Percentiles rank a stretch among this genome's conserved stretches.
Evolutionary conservation across 2,113 vertebrate species (phyloP).

Genomic region (Brienomyrus brachyistius): DNA sequence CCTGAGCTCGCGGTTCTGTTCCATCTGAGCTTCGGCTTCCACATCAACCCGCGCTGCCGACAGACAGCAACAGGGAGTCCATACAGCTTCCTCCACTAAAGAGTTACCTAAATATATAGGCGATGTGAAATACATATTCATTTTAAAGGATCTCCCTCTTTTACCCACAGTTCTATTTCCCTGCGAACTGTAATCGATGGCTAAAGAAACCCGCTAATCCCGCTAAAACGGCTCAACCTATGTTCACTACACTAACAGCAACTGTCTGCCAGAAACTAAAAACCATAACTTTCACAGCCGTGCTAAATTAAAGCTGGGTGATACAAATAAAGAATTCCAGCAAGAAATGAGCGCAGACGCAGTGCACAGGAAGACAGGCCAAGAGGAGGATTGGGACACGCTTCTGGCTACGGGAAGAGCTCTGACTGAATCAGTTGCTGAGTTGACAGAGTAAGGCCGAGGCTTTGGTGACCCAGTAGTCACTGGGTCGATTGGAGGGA

Average conservation of each 20-base stretch:
- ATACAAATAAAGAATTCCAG: background rate
- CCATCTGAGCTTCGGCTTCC: background rate
- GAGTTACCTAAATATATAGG: background rate
- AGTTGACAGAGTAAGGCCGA: conserved; percentile 66
- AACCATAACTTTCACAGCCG: background rate
- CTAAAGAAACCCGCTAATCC: too few relatives aligned
- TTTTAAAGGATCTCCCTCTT: background rate
- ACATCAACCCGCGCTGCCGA: background rate
- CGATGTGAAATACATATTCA: background rate
- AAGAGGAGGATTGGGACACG: background rate
- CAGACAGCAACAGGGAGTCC: background rate
- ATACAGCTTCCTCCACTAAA: background rate
- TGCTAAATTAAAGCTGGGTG: background rate
- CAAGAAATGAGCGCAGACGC: background rate
- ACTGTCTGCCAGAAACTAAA: background rate
- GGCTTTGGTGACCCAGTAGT: conserved; percentile 72
- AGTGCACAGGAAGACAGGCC: background rate
- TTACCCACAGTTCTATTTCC: background rate
- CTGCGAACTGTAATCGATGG: background rate
- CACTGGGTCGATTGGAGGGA: conserved; percentile 55
- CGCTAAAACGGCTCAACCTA: background rate
- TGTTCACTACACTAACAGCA: background rate
- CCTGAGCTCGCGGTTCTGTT: background rate
- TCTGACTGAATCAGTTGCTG: conserved; percentile 46
- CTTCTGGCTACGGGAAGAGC: background rate